phyloP scores from a whole-genome alignment of 2,113 vertebrate genomes.

The Aplodontia rufa region DNA sequence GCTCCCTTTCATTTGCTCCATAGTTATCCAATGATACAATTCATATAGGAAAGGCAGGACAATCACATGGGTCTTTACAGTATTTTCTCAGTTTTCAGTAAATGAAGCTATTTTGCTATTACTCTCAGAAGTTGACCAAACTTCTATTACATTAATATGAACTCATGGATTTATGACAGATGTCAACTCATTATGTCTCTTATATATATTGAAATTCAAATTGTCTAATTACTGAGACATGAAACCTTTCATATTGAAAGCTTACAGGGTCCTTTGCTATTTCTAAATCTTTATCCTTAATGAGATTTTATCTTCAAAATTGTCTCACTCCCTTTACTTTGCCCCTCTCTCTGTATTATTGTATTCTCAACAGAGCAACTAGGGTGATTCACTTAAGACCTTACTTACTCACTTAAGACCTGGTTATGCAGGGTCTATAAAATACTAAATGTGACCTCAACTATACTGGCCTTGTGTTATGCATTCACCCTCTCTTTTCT shows the following conservation, averaged over 20 bases:
- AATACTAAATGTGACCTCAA: background rate
- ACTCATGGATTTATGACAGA: background rate
- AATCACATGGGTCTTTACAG: background rate
- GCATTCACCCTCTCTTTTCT: background rate
- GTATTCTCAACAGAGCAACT: background rate
- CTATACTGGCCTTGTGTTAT: fast-evolving
- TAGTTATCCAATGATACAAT: fast-evolving
- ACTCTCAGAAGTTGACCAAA: background rate
- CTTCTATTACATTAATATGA: background rate
- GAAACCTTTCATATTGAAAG: background rate
- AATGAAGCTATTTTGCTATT: background rate
- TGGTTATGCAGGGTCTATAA: background rate
- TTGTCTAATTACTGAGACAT: background rate
- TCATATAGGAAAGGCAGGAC: background rate
- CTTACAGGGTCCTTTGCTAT: background rate
- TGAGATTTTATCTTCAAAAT: background rate
- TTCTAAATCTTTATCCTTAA: background rate
- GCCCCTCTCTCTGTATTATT: too few species aligned
- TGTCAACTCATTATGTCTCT: background rate
- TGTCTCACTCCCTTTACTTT: background rate
- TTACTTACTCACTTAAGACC: background rate
- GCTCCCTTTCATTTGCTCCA: background rate
- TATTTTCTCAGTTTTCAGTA: background rate
- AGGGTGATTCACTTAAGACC: background rate
- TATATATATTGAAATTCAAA: background rate